These are phyloP conservation scores for Hetaerina americana DNA, from an alignment of 1,140 invertebrate genomes.

Conservation along the genomic window DNA sequence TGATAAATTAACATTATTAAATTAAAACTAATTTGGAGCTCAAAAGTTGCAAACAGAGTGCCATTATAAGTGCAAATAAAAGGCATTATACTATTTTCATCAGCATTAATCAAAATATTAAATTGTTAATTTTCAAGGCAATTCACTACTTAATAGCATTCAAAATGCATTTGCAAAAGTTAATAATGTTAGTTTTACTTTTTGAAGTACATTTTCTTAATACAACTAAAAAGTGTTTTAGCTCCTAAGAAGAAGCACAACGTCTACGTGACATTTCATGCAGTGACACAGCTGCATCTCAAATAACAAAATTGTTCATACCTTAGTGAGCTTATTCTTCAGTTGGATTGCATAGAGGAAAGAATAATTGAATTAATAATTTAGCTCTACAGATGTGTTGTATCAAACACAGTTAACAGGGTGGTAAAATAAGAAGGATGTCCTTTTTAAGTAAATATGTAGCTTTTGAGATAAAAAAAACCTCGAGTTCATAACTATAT, in stretches of 20 bases:
- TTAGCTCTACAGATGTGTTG: no score
- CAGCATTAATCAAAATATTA: neutral
- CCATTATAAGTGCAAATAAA: neutral
- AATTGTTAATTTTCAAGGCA: neutral
- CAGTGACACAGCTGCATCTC: no score
- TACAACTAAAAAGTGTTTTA: neutral
- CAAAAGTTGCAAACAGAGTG: neutral
- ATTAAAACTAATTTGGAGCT: no score
- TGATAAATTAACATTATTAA: no score
- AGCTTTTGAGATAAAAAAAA: no score
- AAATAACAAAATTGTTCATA: neutral
- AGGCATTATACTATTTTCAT: no score
- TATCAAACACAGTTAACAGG: no score
- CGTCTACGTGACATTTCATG: neutral
- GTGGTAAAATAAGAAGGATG: no score
- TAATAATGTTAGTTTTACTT: neutral
- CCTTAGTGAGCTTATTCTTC: neutral
- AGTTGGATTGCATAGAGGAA: neutral
- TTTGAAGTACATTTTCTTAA: neutral
- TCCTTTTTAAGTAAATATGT: no score
- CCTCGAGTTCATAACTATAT: no score
- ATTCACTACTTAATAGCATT: neutral
- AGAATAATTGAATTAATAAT: neutral
- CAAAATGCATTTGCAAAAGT: neutral
- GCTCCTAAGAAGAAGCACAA: neutral